Percentiles rank a stretch among this genome's conserved stretches.
Evolutionary conservation across 2,888 invertebrate species (phyloP).

Genomic region (Odontomyia ornata): DNA sequence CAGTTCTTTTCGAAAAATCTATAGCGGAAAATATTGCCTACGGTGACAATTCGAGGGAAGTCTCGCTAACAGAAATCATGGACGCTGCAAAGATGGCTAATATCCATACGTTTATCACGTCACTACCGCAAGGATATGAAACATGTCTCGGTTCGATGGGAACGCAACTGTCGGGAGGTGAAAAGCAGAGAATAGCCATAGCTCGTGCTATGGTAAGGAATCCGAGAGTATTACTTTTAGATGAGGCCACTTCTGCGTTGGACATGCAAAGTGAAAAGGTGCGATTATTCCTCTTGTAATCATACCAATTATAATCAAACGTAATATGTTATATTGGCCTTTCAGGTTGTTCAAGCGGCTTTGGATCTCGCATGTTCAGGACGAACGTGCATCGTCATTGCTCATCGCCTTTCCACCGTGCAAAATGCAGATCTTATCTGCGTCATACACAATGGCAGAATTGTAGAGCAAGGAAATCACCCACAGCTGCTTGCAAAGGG

Average conservation of each 20-base stretch:
- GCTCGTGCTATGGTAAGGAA: constrained; percentile 78
- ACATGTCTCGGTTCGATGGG: constrained; percentile 79
- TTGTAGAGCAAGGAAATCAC: constrained; percentile 81
- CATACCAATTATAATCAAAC: too few species aligned
- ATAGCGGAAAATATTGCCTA: constrained; percentile 92
- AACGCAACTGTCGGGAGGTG: constrained; percentile 81
- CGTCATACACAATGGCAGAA: constrained; percentile 78
- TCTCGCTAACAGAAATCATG: constrained; percentile 76
- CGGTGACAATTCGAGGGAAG: constrained; percentile 76
- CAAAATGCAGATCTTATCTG: constrained; percentile 85
- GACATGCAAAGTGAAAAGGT: constrained; percentile 81
- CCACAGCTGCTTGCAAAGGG: constrained; percentile 72
- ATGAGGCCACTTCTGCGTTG: constrained; percentile 82
- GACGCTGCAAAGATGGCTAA: constrained; percentile 83
- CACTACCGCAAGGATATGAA: constrained; percentile 79
- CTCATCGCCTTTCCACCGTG: constrained; percentile 84
- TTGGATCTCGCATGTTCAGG: constrained; percentile 81
- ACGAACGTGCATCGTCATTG: constrained; percentile 85
- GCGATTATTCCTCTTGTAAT: too few species aligned
- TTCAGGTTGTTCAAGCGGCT: constrained; percentile 79
- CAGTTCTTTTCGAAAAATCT: constrained; percentile 85
- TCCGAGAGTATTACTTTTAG: constrained; percentile 74
- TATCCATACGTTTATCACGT: constrained; percentile 83
- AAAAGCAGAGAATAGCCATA: constrained; percentile 86
- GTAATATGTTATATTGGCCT: background rate